These are phyloP conservation scores for Nothocercus julius DNA, from an alignment of 2,113 vertebrate species.

Conservation along the genomic window DNA sequence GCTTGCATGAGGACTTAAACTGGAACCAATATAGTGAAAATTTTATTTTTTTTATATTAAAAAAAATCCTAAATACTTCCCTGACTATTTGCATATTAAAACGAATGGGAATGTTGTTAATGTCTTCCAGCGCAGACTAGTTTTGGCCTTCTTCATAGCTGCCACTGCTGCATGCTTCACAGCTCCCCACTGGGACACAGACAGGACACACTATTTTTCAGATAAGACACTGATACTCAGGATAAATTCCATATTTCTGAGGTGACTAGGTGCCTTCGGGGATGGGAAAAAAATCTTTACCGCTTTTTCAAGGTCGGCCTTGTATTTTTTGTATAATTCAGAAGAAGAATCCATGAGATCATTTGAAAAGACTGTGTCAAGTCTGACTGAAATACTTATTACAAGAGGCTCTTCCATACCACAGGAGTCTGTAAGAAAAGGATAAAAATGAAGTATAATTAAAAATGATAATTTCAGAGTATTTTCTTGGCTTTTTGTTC, in stretches of 20 bases:
- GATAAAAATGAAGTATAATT: not conserved
- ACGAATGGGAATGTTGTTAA: not conserved
- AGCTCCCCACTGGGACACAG: not conserved
- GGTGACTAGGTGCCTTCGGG: not conserved
- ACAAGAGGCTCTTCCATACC: not conserved
- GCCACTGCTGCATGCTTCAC: not conserved
- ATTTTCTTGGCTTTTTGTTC: not conserved
- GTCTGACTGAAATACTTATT: conserved; percentile 71
- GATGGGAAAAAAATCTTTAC: conserved; percentile 60
- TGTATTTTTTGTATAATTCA: conserved; percentile 66
- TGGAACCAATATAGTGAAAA: not conserved
- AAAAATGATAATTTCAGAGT: not conserved
- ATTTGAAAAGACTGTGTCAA: conserved; percentile 53
- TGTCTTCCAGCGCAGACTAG: not conserved
- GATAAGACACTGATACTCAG: too few species aligned
- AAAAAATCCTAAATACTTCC: not conserved
- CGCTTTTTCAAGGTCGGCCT: conserved; percentile 74
- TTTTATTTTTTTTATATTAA: not conserved
- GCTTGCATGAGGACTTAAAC: not conserved
- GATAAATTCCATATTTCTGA: not conserved
- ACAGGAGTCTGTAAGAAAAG: not conserved
- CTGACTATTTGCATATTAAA: not conserved
- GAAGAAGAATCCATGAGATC: conserved; percentile 72
- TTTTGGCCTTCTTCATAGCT: not conserved
- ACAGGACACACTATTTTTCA: not conserved